Evolutionary conservation across 2,797 vertebrate genomes (phyloP).

Genomic region (Acipenser transmontanus): DNA sequence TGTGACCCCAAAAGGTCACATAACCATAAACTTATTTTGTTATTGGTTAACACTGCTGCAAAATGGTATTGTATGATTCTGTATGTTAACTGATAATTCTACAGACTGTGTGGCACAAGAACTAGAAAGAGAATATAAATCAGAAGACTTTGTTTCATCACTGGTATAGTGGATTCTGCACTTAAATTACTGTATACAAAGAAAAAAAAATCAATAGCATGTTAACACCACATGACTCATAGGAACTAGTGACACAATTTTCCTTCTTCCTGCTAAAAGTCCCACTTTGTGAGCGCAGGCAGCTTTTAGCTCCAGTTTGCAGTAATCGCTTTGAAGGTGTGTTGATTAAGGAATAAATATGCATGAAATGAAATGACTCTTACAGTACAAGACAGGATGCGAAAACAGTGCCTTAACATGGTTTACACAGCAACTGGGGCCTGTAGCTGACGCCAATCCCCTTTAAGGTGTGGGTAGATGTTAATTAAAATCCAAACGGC

Average conservation of each 20-base stretch:
- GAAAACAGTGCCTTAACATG: neutral
- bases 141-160: neutral
- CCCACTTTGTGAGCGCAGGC: neutral
- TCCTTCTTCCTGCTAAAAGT: neutral
- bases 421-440: neutral
- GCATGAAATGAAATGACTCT: constrained; percentile 1
- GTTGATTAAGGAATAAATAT: constrained; percentile 4
- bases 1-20: too few species aligned
- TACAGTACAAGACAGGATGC: neutral
- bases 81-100: too few species aligned
- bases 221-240: neutral
- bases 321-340: neutral
- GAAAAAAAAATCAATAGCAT: neutral
- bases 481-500: neutral
- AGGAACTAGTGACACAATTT: neutral
- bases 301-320: neutral
- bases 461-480: neutral
- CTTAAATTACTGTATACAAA: neutral
- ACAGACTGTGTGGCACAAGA: too few species aligned
- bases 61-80: too few species aligned
- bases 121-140: neutral
- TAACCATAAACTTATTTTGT: too few species aligned
- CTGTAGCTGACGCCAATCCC: neutral
- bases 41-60: too few species aligned
- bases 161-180: neutral